Percentiles rank a stretch among this genome's conserved stretches.
These are phyloP conservation scores for Corvus cornix DNA, from an alignment of 2,113 vertebrate species.

Conservation along the genomic window DNA sequence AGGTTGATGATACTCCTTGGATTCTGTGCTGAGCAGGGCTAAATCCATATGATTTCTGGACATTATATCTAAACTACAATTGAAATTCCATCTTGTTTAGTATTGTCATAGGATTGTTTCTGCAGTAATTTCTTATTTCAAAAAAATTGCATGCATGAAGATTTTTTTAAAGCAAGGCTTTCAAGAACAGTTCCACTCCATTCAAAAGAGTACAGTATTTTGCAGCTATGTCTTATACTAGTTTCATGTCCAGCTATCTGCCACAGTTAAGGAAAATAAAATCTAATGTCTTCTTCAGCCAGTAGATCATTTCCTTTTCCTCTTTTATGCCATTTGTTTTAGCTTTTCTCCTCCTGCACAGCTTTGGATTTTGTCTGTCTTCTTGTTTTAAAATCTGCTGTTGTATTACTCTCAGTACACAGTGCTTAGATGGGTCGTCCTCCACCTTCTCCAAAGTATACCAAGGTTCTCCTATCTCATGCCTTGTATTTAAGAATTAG, in stretches of 20 bases:
- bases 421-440: neutral
- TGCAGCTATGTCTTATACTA: neutral
- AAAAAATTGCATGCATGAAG: neutral
- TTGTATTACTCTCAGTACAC: neutral
- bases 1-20: neutral
- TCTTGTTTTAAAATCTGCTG: neutral
- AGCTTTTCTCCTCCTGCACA: neutral
- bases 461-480: neutral
- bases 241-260: neutral
- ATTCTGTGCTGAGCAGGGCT: neutral
- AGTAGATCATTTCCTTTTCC: neutral
- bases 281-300: neutral
- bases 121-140: neutral
- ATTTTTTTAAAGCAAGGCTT: neutral
- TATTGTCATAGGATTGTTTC: neutral
- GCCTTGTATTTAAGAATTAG: neutral
- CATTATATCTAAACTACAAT: neutral
- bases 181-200: neutral
- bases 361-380: neutral
- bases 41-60: neutral
- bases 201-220: neutral
- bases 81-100: neutral
- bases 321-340: neutral
- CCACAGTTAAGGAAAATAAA: neutral
- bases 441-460: neutral